Conservation (phyloP, 2,888 invertebrate genomes). For the Idaea biselata region DNA sequence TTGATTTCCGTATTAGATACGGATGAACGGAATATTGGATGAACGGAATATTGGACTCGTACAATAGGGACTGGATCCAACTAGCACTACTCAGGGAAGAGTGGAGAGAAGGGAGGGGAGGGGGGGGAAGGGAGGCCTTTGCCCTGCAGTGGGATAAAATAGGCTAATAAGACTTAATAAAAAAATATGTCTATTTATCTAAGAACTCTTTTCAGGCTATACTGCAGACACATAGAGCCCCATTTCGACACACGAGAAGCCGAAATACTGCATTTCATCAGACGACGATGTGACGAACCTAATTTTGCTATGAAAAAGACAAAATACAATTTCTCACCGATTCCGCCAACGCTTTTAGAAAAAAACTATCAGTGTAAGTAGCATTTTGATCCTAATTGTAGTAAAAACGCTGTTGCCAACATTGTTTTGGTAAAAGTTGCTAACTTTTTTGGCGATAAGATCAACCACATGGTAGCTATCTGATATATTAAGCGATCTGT, state of each 20-base stretch:
- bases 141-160: too few relatives aligned
- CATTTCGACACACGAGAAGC: slow-evolving; percentile 54
- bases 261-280: slow-evolving; percentile 62
- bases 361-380: slow-evolving; percentile 68
- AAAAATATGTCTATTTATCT: not conserved
- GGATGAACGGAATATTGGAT: too few relatives aligned
- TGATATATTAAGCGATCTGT: too few relatives aligned
- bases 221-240: slow-evolving; percentile 68
- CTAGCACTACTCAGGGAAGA: too few relatives aligned
- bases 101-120: too few relatives aligned
- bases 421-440: not conserved
- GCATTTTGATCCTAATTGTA: not conserved
- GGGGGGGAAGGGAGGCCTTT: too few relatives aligned
- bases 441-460: too few relatives aligned
- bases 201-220: slow-evolving; percentile 49
- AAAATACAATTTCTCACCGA: slow-evolving; percentile 54
- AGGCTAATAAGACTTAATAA: too few relatives aligned
- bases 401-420: not conserved
- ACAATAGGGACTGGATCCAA: too few relatives aligned
- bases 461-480: too few relatives aligned
- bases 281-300: slow-evolving; percentile 58
- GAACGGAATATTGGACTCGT: too few relatives aligned
- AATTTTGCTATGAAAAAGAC: slow-evolving; percentile 60
- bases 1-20: too few relatives aligned
- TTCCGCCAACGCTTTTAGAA: slow-evolving; percentile 55